phyloP scores from a whole-genome alignment of 2,888 invertebrate species.

The Eretmocerus hayati region DNA sequence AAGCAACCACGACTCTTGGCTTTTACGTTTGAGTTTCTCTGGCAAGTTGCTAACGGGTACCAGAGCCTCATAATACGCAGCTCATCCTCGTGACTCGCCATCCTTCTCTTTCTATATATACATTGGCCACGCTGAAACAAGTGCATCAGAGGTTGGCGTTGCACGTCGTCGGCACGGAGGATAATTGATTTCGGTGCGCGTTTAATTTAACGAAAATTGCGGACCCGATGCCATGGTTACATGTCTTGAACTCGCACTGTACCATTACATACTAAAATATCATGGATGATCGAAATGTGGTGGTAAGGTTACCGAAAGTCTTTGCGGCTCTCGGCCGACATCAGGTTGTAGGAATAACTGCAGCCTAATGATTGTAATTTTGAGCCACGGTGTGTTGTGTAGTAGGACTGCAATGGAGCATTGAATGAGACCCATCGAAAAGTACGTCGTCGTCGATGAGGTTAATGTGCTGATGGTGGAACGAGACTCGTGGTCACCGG shows the following conservation, averaged over 20 bases:
- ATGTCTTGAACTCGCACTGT: no score
- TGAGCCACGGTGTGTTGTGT: no score
- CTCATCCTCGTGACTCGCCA: conserved; percentile 1
- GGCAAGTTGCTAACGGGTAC: no score
- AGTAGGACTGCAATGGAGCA: no score
- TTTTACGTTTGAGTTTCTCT: not conserved
- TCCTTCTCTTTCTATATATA: conserved; percentile 12
- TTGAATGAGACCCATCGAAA: no score
- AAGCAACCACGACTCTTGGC: no score
- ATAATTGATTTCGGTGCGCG: conserved; percentile 39
- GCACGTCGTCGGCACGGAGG: conserved; percentile 3
- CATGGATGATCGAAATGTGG: no score
- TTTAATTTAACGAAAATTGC: conserved; percentile 44
- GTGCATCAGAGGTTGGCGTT: not conserved
- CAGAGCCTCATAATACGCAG: no score
- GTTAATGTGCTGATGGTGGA: no score
- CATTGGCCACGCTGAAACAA: not conserved
- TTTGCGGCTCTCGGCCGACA: not conserved
- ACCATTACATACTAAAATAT: no score
- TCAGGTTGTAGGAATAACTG: conserved; percentile 35
- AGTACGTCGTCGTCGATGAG: no score
- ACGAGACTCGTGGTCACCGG: no score
- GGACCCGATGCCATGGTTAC: conserved; percentile 19
- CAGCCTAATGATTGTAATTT: conserved; percentile 44
- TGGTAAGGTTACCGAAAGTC: conserved; percentile 31